Conservation (phyloP, 2,113 vertebrate species). For the Fregetta grallaria region DNA sequence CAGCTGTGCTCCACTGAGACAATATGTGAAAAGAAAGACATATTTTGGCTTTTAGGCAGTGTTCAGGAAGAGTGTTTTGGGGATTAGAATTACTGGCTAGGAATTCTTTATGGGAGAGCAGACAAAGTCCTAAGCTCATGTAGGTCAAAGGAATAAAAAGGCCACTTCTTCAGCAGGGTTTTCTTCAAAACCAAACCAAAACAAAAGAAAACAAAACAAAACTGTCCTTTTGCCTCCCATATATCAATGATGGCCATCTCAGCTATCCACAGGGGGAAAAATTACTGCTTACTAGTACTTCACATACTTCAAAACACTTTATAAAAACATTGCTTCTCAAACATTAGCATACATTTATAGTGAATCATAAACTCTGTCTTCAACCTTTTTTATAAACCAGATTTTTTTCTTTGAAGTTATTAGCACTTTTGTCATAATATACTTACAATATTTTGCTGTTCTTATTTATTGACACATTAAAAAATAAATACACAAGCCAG, state of each 20-base stretch:
- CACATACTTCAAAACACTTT: not conserved
- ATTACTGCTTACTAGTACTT: not conserved
- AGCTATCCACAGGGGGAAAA: not conserved
- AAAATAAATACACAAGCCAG: not conserved
- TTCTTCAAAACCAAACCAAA: not conserved
- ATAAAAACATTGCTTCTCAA: not conserved
- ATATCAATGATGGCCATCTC: not conserved
- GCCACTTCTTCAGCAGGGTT: not conserved
- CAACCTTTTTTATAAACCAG: not conserved
- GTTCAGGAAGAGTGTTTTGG: not conserved
- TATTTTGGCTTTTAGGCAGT: not conserved
- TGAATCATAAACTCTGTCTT: not conserved
- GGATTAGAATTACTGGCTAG: not conserved
- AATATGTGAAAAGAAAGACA: not conserved
- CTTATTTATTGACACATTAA: not conserved
- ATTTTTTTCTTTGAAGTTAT: not conserved
- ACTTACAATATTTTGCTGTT: not conserved
- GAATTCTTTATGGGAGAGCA: not conserved
- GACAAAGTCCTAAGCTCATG: not conserved
- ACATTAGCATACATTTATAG: not conserved
- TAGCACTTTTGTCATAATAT: not conserved
- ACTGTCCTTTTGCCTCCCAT: not conserved
- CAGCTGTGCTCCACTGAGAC: slow-evolving; percentile 4
- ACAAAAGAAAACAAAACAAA: not conserved
- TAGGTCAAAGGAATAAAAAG: not conserved